Evolutionary conservation across 2,888 invertebrate species (phyloP).

Genomic region (Cephus pulcher): DNA sequence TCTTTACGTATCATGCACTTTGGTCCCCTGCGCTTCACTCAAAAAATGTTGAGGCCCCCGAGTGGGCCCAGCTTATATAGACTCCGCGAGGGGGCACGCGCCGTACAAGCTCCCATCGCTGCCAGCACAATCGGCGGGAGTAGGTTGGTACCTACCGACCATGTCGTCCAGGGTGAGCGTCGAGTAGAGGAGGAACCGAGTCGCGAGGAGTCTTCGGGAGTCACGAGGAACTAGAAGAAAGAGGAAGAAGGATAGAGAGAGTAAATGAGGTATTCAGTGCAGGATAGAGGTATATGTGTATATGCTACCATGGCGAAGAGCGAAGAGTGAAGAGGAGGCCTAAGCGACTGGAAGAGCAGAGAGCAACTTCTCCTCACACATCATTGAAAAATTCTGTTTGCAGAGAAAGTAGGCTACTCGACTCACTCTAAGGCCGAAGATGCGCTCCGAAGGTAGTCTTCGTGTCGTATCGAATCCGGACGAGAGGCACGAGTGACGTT

Average conservation of each 20-base stretch:
- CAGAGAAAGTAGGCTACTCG: conserved; percentile 64
- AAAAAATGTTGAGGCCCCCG: conserved; percentile 60
- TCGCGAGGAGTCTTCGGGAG: conserved; percentile 6
- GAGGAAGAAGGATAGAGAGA: conserved; percentile 16
- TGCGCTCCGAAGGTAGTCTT: conserved; percentile 29
- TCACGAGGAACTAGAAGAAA: conserved; percentile 1
- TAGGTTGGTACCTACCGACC: conserved; percentile 6
- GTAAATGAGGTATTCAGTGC: conserved; percentile 27
- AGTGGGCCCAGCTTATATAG: conserved; percentile 60
- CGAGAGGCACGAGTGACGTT: background rate
- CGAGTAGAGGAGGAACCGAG: conserved; percentile 40
- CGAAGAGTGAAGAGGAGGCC: conserved; percentile 10
- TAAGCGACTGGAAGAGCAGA: conserved; percentile 21
- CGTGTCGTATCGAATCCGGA: background rate
- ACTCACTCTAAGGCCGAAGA: conserved; percentile 34
- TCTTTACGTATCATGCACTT: conserved; percentile 34
- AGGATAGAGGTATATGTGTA: conserved; percentile 15
- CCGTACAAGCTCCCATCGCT: conserved; percentile 8
- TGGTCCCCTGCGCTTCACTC: conserved; percentile 33
- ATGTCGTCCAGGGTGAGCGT: conserved; percentile 25
- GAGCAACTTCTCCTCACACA: conserved; percentile 43
- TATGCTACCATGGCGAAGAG: background rate
- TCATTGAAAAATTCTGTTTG: conserved; percentile 59
- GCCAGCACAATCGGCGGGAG: background rate
- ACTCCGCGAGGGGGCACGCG: conserved; percentile 44